These are phyloP conservation scores for Mycetomoellerius zeteki DNA, from an alignment of 1,140 invertebrate species.

Conservation along the genomic window DNA sequence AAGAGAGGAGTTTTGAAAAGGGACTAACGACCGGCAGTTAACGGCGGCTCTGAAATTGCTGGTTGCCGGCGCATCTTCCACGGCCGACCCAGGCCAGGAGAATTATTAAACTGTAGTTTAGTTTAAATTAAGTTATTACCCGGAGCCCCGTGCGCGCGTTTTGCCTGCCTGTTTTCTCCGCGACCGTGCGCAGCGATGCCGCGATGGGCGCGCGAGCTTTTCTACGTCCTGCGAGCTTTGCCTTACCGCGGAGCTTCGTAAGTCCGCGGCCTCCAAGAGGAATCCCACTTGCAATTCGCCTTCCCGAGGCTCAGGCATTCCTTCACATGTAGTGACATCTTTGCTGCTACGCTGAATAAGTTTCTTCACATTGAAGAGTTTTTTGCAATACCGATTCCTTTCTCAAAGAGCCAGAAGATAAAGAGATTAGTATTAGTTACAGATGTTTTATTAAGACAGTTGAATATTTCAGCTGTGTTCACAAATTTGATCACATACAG, in stretches of 20 bases:
- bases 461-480: too few relatives aligned
- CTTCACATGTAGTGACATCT: not conserved
- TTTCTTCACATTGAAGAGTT: not conserved
- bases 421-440: too few relatives aligned
- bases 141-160: constrained; percentile 78
- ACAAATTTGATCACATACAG: too few relatives aligned
- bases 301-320: not conserved
- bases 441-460: too few relatives aligned
- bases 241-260: not conserved
- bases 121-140: constrained; percentile 88
- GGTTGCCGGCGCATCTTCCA: constrained; percentile 86
- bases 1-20: constrained; percentile 87
- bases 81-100: constrained; percentile 81
- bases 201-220: constrained; percentile 34
- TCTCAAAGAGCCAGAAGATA: not conserved
- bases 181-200: constrained; percentile 68
- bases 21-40: constrained; percentile 88
- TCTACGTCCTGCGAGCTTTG: not conserved
- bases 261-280: not conserved
- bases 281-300: not conserved
- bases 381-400: not conserved
- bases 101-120: constrained; percentile 88
- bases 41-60: constrained; percentile 87
- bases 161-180: constrained; percentile 82
- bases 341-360: not conserved